Conservation (phyloP, 2,113 vertebrate genomes). For the Triplophysa dalaica region DNA sequence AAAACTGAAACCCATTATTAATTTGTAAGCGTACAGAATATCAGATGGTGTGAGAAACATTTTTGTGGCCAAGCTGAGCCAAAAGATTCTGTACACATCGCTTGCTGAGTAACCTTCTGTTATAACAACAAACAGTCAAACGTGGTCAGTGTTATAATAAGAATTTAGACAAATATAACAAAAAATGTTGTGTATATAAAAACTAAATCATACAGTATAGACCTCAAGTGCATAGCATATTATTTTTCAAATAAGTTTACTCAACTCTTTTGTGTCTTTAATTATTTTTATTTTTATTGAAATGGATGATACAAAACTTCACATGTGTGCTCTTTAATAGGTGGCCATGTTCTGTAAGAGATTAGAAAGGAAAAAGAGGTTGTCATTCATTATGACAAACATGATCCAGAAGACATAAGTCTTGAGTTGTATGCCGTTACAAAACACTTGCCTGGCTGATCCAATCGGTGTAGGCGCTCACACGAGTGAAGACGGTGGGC, state of each 20-base stretch:
- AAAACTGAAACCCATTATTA: too few relatives aligned
- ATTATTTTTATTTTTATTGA: constrained; percentile 36
- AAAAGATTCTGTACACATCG: too few relatives aligned
- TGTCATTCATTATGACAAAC: not conserved
- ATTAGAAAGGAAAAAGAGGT: not conserved
- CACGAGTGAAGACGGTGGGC: constrained; percentile 85
- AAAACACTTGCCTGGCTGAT: constrained; percentile 76
- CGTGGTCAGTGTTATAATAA: too few relatives aligned
- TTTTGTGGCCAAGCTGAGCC: too few relatives aligned
- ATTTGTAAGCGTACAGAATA: too few relatives aligned
- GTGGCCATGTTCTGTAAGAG: constrained; percentile 46
- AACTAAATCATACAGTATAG: too few relatives aligned
- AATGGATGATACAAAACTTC: not conserved
- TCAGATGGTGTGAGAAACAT: too few relatives aligned
- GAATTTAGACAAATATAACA: too few relatives aligned
- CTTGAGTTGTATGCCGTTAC: not conserved
- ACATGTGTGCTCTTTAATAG: constrained; percentile 34
- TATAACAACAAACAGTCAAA: too few relatives aligned
- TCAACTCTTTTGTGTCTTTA: not conserved
- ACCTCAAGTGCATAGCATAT: too few relatives aligned
- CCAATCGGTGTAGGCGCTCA: constrained; percentile 83
- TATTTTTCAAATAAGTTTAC: not conserved
- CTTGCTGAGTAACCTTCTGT: too few relatives aligned
- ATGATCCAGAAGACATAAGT: not conserved
- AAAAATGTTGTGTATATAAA: too few relatives aligned